A percentile compares a stretch with the other conserved stretches of the same genome.
These are phyloP conservation scores for Drosophila nigricruria DNA, from an alignment of 2,888 invertebrate genomes.

Conservation along the genomic window DNA sequence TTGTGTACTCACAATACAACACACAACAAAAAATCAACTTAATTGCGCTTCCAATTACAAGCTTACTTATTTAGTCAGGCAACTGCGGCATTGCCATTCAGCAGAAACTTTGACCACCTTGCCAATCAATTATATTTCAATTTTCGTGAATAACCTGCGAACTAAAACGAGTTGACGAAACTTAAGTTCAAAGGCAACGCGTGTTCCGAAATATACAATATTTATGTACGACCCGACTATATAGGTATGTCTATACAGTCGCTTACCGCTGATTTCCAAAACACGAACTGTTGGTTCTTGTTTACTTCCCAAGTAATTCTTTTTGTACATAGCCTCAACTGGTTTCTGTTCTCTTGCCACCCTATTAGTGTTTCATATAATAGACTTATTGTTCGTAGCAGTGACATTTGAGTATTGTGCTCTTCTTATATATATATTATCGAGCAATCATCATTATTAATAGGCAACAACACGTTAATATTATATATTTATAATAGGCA, in stretches of 20 bases:
- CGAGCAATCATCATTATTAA: not conserved
- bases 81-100: constrained; percentile 63
- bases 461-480: not conserved
- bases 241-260: constrained; percentile 17
- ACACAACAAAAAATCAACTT: constrained; percentile 37
- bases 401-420: not conserved
- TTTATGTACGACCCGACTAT: constrained; percentile 6
- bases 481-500: not conserved
- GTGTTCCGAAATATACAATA: not conserved
- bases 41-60: constrained; percentile 66
- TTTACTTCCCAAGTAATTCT: not conserved
- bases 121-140: constrained; percentile 81
- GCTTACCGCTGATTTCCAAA: constrained; percentile 69
- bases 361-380: not conserved
- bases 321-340: not conserved
- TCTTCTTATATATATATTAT: not conserved
- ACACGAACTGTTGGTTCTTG: constrained; percentile 10
- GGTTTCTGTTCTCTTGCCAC: not conserved
- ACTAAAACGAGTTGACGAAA: constrained; percentile 25
- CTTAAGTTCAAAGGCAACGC: constrained; percentile 9
- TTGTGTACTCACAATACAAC: constrained; percentile 12
- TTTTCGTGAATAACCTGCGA: constrained; percentile 60
- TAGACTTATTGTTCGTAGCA: not conserved
- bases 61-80: constrained; percentile 66
- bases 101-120: constrained; percentile 44